Base-by-base conservation (phyloP, 1,140 invertebrate species). In the Bombus sibiricus region DNA sequence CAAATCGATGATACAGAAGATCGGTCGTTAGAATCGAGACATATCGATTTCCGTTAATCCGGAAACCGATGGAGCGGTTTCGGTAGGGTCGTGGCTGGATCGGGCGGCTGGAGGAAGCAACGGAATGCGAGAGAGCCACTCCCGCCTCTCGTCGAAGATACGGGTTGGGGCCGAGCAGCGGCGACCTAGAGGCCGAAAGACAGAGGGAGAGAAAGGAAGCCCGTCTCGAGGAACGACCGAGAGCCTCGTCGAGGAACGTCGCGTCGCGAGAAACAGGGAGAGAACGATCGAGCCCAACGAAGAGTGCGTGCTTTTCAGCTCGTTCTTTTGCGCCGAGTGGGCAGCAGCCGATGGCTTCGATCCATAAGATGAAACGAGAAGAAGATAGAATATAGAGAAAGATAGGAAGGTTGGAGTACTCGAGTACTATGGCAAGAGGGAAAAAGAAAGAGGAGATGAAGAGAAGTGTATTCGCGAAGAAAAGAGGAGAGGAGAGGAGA, bases 121-220 rank as follows among this genome's bases (percentile, higher is more conserved):
- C 71, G 90, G 92, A 92, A 92, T 92, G 92, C 84, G 84, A 89
- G 84, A 83, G 85, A 91, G 90, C 92, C 91, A 89, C 92, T 92
- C 92, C 91, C 91, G 91, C 89, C 79, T 81, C 86, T 86, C 82
- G 86, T 72, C 32, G 81, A 82, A 77, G 78, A 81, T 86, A 83
- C 89, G 84, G 47, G 83, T 80, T 75, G 85, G 12, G 6, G 62
- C 32, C 69, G 85, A 85, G 81, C 71, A 75, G 79, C 72, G 86
- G 83, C 59, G 71, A 88, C 32, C 59, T 32, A 66, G 78, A 73
- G 34, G 69, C 57, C 43, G 73, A 85, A 75, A 80, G 83, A 66
- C 34, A n/a, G 59, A 59, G 68, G 37, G 47, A 81, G 74, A 82
- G 62, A 86, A 59, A 83, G 78, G 86, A 75, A 34, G 80, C n/a